Percentiles rank a stretch among this genome's conserved stretches.
Evolutionary conservation across 2,888 invertebrate genomes (phyloP).

Genomic region (Cerastis rubricosa): DNA sequence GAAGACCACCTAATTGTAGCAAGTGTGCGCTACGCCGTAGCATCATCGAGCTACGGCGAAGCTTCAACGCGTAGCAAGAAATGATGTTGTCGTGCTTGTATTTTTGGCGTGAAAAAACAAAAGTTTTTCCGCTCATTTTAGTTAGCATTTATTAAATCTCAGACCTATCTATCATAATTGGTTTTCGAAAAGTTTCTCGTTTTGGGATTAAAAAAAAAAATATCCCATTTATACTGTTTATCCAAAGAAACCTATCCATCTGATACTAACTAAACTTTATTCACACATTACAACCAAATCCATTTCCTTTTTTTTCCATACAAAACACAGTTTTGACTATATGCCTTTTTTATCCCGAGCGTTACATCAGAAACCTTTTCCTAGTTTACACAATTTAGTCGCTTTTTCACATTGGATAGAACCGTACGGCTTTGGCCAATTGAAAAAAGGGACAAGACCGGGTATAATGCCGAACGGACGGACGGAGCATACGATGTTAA

Average conservation of each 20-base stretch:
- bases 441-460: slow-evolving; percentile 70
- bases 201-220: neutral
- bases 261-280: neutral
- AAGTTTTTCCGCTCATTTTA: neutral
- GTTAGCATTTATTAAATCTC: neutral
- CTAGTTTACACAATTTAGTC: slow-evolving; percentile 69
- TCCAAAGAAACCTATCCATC: neutral
- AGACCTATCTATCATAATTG: too few relatives aligned
- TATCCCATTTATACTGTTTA: neutral
- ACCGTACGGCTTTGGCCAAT: slow-evolving; percentile 69
- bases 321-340: slow-evolving; percentile 36
- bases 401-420: slow-evolving; percentile 63
- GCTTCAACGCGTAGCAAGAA: neutral
- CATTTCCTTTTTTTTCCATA: too few relatives aligned
- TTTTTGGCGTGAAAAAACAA: neutral
- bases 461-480: slow-evolving; percentile 65
- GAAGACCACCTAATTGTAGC: neutral
- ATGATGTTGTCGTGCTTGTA: neutral
- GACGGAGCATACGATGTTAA: slow-evolving; percentile 68
- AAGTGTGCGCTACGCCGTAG: slow-evolving; percentile 15
- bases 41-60: neutral
- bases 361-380: slow-evolving; percentile 69
- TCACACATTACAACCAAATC: slow-evolving; percentile 5
- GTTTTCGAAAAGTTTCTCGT: too few relatives aligned
- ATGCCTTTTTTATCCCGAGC: slow-evolving; percentile 40